Evolutionary conservation across 2,797 vertebrate species (phyloP), one percentile per base, ranked within the genome.

Genomic region (Tenualosa ilisha): DNA sequence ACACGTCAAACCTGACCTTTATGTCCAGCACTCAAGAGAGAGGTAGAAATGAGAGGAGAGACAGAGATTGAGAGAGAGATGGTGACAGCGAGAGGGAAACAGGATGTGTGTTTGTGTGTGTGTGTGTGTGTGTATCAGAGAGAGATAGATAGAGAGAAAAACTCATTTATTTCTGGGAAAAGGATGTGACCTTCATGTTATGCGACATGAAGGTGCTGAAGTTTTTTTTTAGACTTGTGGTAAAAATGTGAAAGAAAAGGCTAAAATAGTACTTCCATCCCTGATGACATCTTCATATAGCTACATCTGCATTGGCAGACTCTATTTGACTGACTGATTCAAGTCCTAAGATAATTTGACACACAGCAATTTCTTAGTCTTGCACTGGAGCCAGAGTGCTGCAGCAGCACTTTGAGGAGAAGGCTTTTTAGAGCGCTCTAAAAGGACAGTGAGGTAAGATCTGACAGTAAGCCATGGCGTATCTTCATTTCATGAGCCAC

Each of bases 1-100:
- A 79, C 72, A 79, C 85, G 84, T 90, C 89, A 90, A 86, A 26
- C 82, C 26, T 91, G 90, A 89, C 90, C 89, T 91, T 91, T 91
- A 53, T 79, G 31, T 79, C 20, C 72, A 46, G 17, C 40, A 46
- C 37, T 46, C 72, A 79, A 43, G 46, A 79, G 40, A 79, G 6
- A 6, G 72, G 20, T 12, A 43, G 40, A 43, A 81, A 86, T 59
- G 26, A 86, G 81, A 65, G 3, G 17, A 79, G 17, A 20, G 31
- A 43, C 13, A 75, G 12, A 13, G 68, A 86, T 82, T 56, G 22
- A 68, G 65, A 72, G 15, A 37, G 31, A 40, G 65, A 72, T 0
- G 3, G 65, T 24, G 11, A 72, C 11, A 11, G n/a, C 61, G 51
- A 81, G 49, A 54, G 65, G 11, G n/a, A n/a, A 31, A 40, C 1